Evolutionary conservation across 64 coral and sea anemone species (phyloP), one percentile per base, ranked within the genome.

Genomic region (Anthopleura sola): DNA sequence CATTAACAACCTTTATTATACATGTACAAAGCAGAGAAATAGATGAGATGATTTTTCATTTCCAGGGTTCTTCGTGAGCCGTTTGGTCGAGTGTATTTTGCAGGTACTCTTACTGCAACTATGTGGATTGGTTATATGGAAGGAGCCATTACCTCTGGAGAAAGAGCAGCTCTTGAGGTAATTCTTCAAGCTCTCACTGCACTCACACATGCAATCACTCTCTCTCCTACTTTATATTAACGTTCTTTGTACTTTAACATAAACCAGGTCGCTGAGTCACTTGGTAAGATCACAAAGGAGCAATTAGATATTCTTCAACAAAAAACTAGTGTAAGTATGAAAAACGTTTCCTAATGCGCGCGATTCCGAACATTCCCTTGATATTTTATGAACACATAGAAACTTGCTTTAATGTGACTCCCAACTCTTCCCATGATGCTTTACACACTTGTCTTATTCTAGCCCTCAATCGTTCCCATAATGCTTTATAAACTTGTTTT

Each of bases 101-200:
- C 91, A 37, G 91, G 91, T 34, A 88, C 91, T 23, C 75, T 93
- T 10, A 68, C 82, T 14, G 91, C 91, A 13, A 64, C 91, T 34
- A 29, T 88, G 47, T 93, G 91, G 91, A 78, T 75, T 38, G 86
- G 86, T 49, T 93, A 88, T 55, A 93, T 93, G 91, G 91, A 93
- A 49, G 91, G 91, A 3, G 91, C 86, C 13, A 55, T 93, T 32
- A 86, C 84, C 46, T 93, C 91, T 49, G 91, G 86, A n/a, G 91
- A 93, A 69, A 75, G 91, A 32, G 86, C 83, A 1, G 86, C 91
- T 78, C n/a, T 93, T 0, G 91, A 93, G 91, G 91, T 93, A 54
- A 64, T 53, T 32, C 28, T 68, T 12, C 24, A 48, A n/a, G n/a
- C n/a, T n/a, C 46, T 3, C 11, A 11, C 46, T n/a, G n/a, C n/a